Conservation (phyloP, 1,140 invertebrate species). For the Mamestra configurata region DNA sequence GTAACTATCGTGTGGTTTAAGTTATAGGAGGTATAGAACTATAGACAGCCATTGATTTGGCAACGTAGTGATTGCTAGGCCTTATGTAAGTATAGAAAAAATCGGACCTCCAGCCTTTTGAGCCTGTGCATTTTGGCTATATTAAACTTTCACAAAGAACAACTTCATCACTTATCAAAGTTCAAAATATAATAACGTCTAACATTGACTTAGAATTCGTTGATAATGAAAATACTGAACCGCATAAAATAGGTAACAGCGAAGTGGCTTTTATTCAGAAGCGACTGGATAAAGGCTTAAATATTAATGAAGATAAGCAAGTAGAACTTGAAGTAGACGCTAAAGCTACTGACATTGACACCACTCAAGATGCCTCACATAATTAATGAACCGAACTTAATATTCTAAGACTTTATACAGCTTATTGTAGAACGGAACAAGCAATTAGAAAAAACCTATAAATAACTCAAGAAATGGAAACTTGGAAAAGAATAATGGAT, state of each 20-base stretch:
- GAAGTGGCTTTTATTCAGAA: neutral
- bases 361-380: slow-evolving; percentile 11
- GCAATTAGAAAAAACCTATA: slow-evolving; percentile 37
- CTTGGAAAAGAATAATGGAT: slow-evolving; percentile 21
- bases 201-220: too few relatives aligned
- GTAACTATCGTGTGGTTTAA: slow-evolving; percentile 51
- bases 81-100: neutral
- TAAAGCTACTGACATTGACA: slow-evolving; percentile 11
- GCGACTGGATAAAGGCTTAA: neutral
- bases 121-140: too few relatives aligned
- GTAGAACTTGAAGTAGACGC: neutral
- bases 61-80: neutral
- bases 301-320: slow-evolving; percentile 8
- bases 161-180: too few relatives aligned
- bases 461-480: slow-evolving; percentile 41
- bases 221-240: neutral
- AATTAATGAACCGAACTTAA: slow-evolving; percentile 15
- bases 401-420: slow-evolving; percentile 11
- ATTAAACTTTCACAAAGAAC: too few relatives aligned
- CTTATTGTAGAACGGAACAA: neutral
- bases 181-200: too few relatives aligned
- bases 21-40: slow-evolving; percentile 14
- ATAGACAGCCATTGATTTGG: neutral
- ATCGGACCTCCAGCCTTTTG: too few relatives aligned
- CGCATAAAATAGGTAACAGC: neutral